These are phyloP conservation scores for Magallana ariakensis DNA, from an alignment of 1,140 invertebrate species.

Conservation along the genomic window DNA sequence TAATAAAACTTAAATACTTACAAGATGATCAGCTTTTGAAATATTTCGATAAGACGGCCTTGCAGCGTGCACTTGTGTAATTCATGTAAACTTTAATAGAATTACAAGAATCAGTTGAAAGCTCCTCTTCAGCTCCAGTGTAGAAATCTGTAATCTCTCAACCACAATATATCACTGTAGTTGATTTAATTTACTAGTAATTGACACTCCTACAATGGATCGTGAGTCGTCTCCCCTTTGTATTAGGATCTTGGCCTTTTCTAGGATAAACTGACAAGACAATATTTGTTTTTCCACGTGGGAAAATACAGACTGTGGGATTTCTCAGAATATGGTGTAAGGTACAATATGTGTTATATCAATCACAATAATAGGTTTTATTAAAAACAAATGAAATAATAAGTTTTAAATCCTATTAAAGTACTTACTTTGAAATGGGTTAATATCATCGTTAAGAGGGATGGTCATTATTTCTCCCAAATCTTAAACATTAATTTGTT, in stretches of 20 bases:
- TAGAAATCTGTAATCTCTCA: not conserved
- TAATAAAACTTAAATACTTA: conserved; percentile 6
- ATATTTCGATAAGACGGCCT: not conserved
- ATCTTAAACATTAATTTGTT: no score
- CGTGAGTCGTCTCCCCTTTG: not conserved
- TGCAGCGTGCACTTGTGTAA: not conserved
- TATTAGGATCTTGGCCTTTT: not conserved
- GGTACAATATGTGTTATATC: no score
- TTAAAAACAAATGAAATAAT: no score
- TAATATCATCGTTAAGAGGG: no score
- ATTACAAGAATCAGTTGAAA: not conserved
- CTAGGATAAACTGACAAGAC: conserved; percentile 14
- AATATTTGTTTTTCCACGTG: conserved; percentile 2
- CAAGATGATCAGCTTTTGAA: not conserved
- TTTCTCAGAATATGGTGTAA: no score
- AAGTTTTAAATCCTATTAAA: no score
- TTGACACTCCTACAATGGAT: not conserved
- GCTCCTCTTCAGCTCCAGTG: not conserved
- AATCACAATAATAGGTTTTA: no score
- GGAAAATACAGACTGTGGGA: not conserved
- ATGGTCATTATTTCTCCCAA: no score
- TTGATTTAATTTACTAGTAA: conserved; percentile 13
- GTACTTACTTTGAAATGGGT: no score
- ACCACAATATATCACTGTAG: not conserved
- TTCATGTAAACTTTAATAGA: not conserved